Evolutionary conservation across 2,888 invertebrate genomes (phyloP).

Genomic region (Allophyes oxyacanthae): DNA sequence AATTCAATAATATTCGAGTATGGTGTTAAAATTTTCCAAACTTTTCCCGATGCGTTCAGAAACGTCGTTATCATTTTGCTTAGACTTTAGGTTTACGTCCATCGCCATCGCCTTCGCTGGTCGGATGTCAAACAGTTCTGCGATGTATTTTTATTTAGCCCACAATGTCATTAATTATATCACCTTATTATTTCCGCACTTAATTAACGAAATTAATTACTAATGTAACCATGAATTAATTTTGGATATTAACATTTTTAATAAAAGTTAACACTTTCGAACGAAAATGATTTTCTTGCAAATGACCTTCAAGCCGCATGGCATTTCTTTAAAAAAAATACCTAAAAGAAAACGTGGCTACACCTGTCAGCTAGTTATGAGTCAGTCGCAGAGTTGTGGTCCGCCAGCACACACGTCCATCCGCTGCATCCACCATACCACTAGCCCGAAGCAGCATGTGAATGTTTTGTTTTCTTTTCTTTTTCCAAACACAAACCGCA

Average conservation of each 20-base stretch:
- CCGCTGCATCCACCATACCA: slow-evolving; percentile 85
- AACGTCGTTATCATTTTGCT: slow-evolving; percentile 69
- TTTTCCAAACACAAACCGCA: slow-evolving; percentile 88
- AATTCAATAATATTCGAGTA: slow-evolving; percentile 40
- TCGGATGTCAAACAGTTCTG: slow-evolving; percentile 57
- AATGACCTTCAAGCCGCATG: slow-evolving; percentile 32
- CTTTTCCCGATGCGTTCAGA: slow-evolving; percentile 79
- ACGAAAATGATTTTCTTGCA: slow-evolving; percentile 11
- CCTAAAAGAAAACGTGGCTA: not conserved
- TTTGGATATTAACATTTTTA: not conserved
- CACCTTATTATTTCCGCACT: slow-evolving; percentile 7
- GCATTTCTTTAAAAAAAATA: slow-evolving; percentile 12
- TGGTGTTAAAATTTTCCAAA: slow-evolving; percentile 36
- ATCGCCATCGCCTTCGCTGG: slow-evolving; percentile 76
- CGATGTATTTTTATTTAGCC: slow-evolving; percentile 32
- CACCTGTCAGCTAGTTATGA: slow-evolving; percentile 1
- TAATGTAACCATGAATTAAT: slow-evolving; percentile 24
- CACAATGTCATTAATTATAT: slow-evolving; percentile 4
- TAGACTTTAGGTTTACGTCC: slow-evolving; percentile 82
- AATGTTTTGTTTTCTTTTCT: slow-evolving; percentile 89
- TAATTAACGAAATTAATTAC: slow-evolving; percentile 18
- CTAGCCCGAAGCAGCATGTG: slow-evolving; percentile 88
- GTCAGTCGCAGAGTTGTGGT: slow-evolving; percentile 74
- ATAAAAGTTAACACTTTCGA: slow-evolving; percentile 11
- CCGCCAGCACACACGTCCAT: slow-evolving; percentile 72